A percentile compares a stretch with the other conserved stretches of the same genome.
Evolutionary conservation across 2,113 vertebrate genomes (phyloP).

Genomic region (Leiothrix lutea): DNA sequence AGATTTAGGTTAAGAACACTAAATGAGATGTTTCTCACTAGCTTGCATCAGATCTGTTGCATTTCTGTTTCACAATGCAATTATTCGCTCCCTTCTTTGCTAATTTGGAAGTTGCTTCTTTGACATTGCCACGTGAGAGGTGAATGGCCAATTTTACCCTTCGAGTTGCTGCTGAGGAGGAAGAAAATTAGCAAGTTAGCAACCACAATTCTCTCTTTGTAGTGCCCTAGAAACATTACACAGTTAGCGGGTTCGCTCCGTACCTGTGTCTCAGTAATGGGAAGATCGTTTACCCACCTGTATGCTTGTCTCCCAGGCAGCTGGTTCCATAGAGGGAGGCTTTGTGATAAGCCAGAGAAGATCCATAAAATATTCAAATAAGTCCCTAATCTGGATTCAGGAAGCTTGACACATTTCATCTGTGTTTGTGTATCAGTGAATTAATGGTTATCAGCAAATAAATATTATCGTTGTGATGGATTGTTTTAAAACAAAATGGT

Average conservation of each 20-base stretch:
- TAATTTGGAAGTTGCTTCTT: background rate
- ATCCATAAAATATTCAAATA: background rate
- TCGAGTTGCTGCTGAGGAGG: background rate
- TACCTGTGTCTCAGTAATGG: background rate
- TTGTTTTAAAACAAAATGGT: background rate
- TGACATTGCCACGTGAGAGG: fast-evolving
- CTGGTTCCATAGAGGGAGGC: background rate
- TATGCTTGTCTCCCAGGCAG: background rate
- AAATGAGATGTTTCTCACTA: background rate
- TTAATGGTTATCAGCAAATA: background rate
- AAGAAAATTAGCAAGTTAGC: background rate
- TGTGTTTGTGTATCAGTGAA: background rate
- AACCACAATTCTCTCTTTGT: background rate
- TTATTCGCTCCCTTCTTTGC: background rate
- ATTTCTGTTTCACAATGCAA: background rate
- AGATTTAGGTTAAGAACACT: background rate
- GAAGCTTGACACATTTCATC: background rate
- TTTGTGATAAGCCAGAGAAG: background rate
- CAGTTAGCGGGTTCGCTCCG: background rate
- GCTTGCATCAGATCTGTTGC: background rate
- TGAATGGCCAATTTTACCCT: background rate
- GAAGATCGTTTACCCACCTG: background rate
- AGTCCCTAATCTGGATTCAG: background rate
- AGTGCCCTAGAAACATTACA: background rate
- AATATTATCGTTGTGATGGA: background rate